Conservation (phyloP, 2,113 vertebrate species). For the Lamprotornis superbus region DNA sequence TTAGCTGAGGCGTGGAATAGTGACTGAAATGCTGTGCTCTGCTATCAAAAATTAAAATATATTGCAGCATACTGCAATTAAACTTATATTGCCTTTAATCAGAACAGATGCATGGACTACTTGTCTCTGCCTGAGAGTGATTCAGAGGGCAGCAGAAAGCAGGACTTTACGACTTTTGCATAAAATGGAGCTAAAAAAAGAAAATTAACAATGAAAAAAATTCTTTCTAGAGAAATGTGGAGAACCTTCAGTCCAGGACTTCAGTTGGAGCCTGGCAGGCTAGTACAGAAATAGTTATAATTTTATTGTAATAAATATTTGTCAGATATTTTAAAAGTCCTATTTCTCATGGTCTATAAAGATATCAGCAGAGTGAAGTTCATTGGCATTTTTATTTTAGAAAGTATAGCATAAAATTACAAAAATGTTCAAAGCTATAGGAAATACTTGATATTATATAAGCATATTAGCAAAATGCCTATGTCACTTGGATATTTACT, state of each 20-base stretch:
- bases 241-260: not conserved
- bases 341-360: not conserved
- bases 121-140: not conserved
- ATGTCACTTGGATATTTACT: not conserved
- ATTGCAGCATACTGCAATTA: not conserved
- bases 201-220: not conserved
- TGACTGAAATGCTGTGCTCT: not conserved
- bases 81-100: not conserved
- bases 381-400: not conserved
- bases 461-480: not conserved
- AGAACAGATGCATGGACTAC: not conserved
- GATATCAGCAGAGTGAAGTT: not conserved
- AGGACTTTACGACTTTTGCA: not conserved
- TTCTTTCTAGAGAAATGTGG: not conserved
- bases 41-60: not conserved
- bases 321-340: not conserved
- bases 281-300: not conserved
- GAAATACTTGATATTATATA: not conserved
- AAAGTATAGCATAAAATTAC: not conserved
- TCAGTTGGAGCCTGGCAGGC: not conserved
- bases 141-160: not conserved
- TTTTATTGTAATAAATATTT: not conserved
- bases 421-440: not conserved
- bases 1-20: not conserved
- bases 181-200: not conserved